Base-by-base conservation (phyloP, 1,140 invertebrate species). In the Metaphire vulgaris region DNA sequence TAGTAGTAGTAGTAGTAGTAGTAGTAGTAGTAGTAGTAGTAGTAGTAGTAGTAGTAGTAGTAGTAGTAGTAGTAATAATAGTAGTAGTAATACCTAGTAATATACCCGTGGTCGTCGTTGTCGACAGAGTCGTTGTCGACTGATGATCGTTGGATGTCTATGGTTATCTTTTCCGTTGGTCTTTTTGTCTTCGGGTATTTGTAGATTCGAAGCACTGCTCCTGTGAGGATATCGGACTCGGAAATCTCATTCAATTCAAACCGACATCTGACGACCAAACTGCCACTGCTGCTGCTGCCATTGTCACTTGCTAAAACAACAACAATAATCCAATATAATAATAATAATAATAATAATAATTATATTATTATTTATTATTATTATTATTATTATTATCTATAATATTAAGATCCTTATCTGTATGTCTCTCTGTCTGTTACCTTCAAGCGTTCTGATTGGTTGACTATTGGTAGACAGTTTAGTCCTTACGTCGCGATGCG, bases 11-110 rank as follows among this genome's bases (percentile, higher is more conserved):
- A 65, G 64, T 15, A 65, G 64, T n/a, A 65, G 64, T 15, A 65
- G 64, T n/a, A 65, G 64, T 15, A 65, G 64, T n/a, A 65, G 64
- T 15, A 65, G 64, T n/a, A 65, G 64, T 15, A 65, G 64, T n/a
- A 65, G 64, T 15, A 65, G 64, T n/a, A 65, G 64, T 15, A 65
- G 64, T n/a, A 65, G 64, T 15, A 65, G 64, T n/a, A 65, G 64
- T 15, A 65, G 64, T n/a, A 65, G 64, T 15, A 65, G 64, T n/a
- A 65, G 64, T 15, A 65, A n/a, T n/a, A 65, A n/a, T 15, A 65
- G 64, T n/a, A 65, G 64, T 15, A 65, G 64, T n/a, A 65, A n/a
- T 15, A 65, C 15, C 64, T 16, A n/a, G 64, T 16, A n/a, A 15
- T 16, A n/a, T 15, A 65, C 15, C 64, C 15, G 64, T 15, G n/a